Evolutionary conservation across 2,113 vertebrate species (phyloP).

Genomic region (Pao palembangensis): DNA sequence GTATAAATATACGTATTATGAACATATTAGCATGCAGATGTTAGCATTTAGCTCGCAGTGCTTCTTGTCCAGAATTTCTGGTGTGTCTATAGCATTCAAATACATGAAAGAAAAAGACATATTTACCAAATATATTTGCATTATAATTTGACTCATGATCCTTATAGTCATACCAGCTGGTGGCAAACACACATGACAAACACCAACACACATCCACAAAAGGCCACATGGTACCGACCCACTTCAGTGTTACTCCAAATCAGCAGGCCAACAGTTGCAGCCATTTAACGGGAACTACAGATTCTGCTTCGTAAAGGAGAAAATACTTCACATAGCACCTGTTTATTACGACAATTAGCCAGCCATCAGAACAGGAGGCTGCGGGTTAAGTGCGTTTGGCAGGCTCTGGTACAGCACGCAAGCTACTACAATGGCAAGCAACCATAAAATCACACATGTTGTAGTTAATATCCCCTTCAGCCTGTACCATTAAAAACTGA

Average conservation of each 20-base stretch:
- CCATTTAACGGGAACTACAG: slow-evolving; percentile 14
- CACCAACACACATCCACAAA: no score
- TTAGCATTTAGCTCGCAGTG: background rate
- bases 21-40: background rate
- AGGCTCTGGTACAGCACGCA: slow-evolving; percentile 60
- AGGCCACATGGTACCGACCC: slow-evolving; percentile 2
- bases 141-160: background rate
- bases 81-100: background rate
- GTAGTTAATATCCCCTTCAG: slow-evolving; percentile 62
- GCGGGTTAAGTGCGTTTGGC: slow-evolving; percentile 56
- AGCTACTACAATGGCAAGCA: slow-evolving; percentile 64
- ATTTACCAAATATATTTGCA: background rate
- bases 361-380: slow-evolving; percentile 45
- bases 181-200: no score
- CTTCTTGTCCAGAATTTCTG: background rate
- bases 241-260: background rate
- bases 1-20: no score
- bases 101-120: background rate
- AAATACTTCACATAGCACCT: slow-evolving; percentile 56
- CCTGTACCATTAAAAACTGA: slow-evolving; percentile 63
- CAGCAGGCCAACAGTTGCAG: slow-evolving; percentile 20
- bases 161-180: background rate
- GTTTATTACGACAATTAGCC: slow-evolving; percentile 62
- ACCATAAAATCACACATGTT: slow-evolving; percentile 71
- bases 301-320: slow-evolving; percentile 13